Conservation (phyloP, 2,113 vertebrate species). For the Mustela lutreola region DNA sequence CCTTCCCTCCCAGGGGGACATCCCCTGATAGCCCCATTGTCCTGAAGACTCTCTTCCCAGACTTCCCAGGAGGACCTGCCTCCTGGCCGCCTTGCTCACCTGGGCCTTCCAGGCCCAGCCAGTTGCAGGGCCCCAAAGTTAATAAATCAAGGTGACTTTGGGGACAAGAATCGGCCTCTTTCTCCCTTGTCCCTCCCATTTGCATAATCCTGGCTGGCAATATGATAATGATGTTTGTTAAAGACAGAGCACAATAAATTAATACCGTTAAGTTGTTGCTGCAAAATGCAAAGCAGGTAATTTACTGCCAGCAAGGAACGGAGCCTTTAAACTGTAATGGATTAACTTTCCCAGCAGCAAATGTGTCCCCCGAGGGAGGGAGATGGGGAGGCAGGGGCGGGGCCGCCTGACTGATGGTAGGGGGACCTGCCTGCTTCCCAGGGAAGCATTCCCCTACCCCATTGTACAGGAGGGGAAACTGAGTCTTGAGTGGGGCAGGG, state of each 20-base stretch:
- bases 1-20: not conserved
- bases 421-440: not conserved
- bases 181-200: slow-evolving; percentile 86
- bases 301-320: slow-evolving; percentile 82
- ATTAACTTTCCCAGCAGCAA: slow-evolving; percentile 85
- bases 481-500: not conserved
- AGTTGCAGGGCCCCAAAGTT: slow-evolving; percentile 78
- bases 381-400: not conserved
- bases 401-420: not conserved
- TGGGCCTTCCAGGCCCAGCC: slow-evolving; percentile 43
- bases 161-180: slow-evolving; percentile 83
- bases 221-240: slow-evolving; percentile 92
- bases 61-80: not conserved
- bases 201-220: slow-evolving; percentile 91
- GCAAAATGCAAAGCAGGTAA: slow-evolving; percentile 89
- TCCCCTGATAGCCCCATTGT: fast-evolving
- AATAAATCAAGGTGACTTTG: slow-evolving; percentile 92
- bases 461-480: not conserved
- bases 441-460: not conserved
- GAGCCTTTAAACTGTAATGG: slow-evolving; percentile 86
- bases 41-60: not conserved
- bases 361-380: slow-evolving; percentile 72
- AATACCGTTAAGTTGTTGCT: slow-evolving; percentile 89
- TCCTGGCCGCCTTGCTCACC: not conserved
- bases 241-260: slow-evolving; percentile 91